These are phyloP conservation scores for Schizopygopsis pylzovi DNA, from an alignment of 2,797 vertebrate species.

Conservation along the genomic window DNA sequence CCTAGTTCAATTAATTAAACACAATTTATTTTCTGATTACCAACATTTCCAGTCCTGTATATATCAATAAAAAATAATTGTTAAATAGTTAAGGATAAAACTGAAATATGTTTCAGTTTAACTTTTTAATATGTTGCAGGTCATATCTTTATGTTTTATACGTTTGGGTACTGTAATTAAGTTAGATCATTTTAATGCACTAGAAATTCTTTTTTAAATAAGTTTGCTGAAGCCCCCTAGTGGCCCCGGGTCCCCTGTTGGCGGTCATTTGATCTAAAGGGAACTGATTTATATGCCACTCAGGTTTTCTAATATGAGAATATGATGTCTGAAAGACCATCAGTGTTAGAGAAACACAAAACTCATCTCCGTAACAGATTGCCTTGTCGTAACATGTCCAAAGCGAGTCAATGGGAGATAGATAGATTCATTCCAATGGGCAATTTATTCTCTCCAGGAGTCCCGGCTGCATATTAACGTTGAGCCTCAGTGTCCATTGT, in stretches of 20 bases:
- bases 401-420: constrained; percentile 67
- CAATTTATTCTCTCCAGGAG: constrained; percentile 65
- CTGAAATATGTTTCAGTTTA: background rate
- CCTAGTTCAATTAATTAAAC: background rate
- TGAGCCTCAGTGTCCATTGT: constrained; percentile 62
- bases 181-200: background rate
- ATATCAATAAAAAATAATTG: background rate
- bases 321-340: constrained; percentile 53
- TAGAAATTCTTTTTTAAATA: background rate
- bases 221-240: background rate
- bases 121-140: background rate
- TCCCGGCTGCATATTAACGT: constrained; percentile 67
- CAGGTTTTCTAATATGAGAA: constrained; percentile 41
- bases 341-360: constrained; percentile 42
- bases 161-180: background rate
- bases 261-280: background rate
- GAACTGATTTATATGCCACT: constrained; percentile 44
- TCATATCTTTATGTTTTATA: background rate
- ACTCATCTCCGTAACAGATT: constrained; percentile 62
- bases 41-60: background rate
- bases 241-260: background rate
- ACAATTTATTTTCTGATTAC: background rate
- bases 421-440: constrained; percentile 68
- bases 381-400: constrained; percentile 53
- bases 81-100: background rate